These are phyloP conservation scores for Myanophis thanlyinensis DNA, from an alignment of 2,113 vertebrate genomes.

Conservation along the genomic window DNA sequence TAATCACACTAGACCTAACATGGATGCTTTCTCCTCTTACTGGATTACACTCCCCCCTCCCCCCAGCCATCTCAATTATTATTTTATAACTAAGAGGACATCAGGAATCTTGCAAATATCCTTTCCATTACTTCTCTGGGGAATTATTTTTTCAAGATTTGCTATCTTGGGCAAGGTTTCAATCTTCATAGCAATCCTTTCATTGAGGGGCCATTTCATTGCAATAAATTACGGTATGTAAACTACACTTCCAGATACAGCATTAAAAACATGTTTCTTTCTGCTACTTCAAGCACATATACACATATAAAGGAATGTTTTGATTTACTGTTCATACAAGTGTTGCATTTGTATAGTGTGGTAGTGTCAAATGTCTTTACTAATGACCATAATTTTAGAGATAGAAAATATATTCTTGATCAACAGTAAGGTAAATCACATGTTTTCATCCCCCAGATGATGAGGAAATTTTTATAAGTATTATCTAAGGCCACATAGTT, in stretches of 20 bases:
- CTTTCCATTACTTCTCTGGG: background rate
- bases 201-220: background rate
- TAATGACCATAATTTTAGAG: background rate
- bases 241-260: slow-evolving; percentile 16
- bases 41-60: slow-evolving; percentile 20
- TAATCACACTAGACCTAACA: slow-evolving; percentile 44
- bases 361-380: background rate
- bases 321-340: slow-evolving; percentile 8
- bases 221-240: background rate
- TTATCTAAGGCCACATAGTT: background rate
- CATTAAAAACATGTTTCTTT: background rate
- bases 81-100: background rate
- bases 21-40: slow-evolving; percentile 28
- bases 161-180: background rate
- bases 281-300: background rate
- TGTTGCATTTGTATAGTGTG: background rate
- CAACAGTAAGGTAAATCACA: background rate
- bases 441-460: background rate
- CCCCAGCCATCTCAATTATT: slow-evolving; percentile 20
- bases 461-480: background rate
- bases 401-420: background rate
- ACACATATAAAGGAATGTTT: background rate
- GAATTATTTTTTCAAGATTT: slow-evolving; percentile 19
- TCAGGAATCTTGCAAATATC: background rate
- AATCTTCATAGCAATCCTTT: background rate